Percentiles rank a stretch among this genome's conserved stretches.
Evolutionary conservation across 2,113 vertebrate species (phyloP).

Genomic region (Poeciliopsis occidentalis): DNA sequence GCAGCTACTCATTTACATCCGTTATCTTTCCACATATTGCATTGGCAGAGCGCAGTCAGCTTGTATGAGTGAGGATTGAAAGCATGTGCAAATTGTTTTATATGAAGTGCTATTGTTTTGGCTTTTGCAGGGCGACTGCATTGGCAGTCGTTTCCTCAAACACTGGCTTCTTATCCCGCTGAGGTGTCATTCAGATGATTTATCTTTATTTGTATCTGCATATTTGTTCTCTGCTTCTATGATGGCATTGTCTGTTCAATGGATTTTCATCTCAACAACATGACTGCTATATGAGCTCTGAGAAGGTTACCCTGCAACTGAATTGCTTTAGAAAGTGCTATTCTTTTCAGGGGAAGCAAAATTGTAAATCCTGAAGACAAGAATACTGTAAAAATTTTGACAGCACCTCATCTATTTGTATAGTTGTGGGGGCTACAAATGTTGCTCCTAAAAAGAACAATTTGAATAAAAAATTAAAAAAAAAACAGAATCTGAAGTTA

Average conservation of each 20-base stretch:
- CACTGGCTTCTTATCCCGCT: background rate
- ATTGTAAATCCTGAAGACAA: background rate
- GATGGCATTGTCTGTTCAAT: background rate
- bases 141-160: background rate
- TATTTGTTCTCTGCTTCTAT: background rate
- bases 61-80: conserved; percentile 21
- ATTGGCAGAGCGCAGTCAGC: conserved; percentile 23
- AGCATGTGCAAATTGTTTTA: conserved; percentile 31
- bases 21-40: conserved; percentile 19
- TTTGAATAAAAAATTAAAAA: background rate
- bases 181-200: background rate
- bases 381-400: background rate
- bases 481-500: background rate
- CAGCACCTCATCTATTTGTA: background rate
- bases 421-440: background rate
- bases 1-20: conserved; percentile 34
- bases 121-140: conserved; percentile 13
- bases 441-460: background rate
- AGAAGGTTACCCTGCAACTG: background rate
- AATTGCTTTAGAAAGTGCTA: background rate
- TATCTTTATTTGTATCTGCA: conserved; percentile 5
- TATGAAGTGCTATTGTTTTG: conserved; percentile 18
- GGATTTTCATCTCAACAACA: background rate
- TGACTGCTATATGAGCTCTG: background rate
- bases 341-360: background rate